phyloP scores from a whole-genome alignment of 1,140 invertebrate species.

The Drosophila kohkoa region DNA sequence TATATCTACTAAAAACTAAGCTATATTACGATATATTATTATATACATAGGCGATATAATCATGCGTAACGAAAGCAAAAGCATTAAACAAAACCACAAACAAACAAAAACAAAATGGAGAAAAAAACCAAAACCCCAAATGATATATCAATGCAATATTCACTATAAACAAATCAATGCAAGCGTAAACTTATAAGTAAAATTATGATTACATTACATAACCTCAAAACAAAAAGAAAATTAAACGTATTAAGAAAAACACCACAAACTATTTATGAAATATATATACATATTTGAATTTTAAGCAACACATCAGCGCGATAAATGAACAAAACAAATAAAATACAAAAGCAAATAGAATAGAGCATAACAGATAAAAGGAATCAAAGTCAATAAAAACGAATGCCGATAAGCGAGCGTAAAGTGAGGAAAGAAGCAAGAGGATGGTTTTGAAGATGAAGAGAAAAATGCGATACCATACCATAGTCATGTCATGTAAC shows the following conservation, averaged over 20 bases:
- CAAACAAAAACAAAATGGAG: conserved; percentile 30
- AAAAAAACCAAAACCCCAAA: not conserved
- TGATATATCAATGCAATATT: conserved; percentile 64
- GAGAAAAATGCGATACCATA: conserved; percentile 68
- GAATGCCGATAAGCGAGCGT: conserved; percentile 11
- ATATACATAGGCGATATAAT: conserved; percentile 59
- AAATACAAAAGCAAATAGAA: conserved; percentile 25
- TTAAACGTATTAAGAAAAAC: conserved; percentile 21
- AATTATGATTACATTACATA: conserved; percentile 39
- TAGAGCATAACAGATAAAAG: conserved; percentile 34
- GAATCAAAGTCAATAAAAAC: conserved; percentile 51
- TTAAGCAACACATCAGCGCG: conserved; percentile 54
- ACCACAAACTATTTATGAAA: conserved; percentile 48
- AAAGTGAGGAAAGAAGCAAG: conserved; percentile 33
- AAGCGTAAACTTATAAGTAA: conserved; percentile 67
- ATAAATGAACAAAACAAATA: conserved; percentile 12
- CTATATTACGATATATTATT: conserved; percentile 19
- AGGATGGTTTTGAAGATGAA: conserved; percentile 10
- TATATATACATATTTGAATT: conserved; percentile 61
- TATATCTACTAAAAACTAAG: conserved; percentile 29
- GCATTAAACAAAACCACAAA: conserved; percentile 42
- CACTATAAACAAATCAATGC: conserved; percentile 67
- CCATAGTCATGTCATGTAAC: conserved; percentile 82
- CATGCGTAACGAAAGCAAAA: conserved; percentile 58
- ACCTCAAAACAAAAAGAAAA: conserved; percentile 41